These are phyloP conservation scores for Mirza zaza DNA, from an alignment of 2,113 vertebrate genomes.

Conservation along the genomic window DNA sequence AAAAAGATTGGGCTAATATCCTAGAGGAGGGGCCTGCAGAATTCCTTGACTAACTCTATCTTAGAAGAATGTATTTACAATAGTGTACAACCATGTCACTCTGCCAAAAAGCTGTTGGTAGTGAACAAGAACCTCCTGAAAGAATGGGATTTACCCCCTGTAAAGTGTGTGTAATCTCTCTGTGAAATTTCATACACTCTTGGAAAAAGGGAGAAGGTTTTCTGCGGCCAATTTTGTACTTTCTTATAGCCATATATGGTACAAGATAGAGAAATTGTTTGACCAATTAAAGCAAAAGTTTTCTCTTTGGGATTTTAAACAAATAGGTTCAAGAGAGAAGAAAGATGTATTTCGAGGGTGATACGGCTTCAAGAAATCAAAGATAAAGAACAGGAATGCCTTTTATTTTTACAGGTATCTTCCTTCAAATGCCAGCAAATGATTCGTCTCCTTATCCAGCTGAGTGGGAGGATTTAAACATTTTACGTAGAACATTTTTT, in stretches of 20 bases:
- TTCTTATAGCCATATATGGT: conserved; percentile 77
- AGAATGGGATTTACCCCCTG: conserved; percentile 9
- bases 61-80: not conserved
- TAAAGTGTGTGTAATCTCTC: conserved; percentile 54
- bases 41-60: not conserved
- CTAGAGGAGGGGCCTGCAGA: not conserved
- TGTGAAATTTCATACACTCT: conserved; percentile 65
- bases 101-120: conserved; percentile 55
- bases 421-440: conserved; percentile 35
- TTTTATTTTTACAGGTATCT: conserved; percentile 27
- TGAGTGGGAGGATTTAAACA: conserved; percentile 16
- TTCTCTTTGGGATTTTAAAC: conserved; percentile 42
- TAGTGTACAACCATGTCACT: not conserved
- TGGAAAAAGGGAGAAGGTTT: conserved; percentile 33
- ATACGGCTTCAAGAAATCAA: not conserved
- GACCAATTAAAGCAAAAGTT: conserved; percentile 47
- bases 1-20: not conserved
- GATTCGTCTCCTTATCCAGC: not conserved
- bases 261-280: conserved; percentile 55
- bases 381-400: not conserved
- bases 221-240: not conserved
- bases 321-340: conserved; percentile 50
- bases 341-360: conserved; percentile 5
- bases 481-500: not conserved
- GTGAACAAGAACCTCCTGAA: conserved; percentile 30